Conservation (phyloP, 2,113 vertebrate species). For the Centropristis striata region DNA sequence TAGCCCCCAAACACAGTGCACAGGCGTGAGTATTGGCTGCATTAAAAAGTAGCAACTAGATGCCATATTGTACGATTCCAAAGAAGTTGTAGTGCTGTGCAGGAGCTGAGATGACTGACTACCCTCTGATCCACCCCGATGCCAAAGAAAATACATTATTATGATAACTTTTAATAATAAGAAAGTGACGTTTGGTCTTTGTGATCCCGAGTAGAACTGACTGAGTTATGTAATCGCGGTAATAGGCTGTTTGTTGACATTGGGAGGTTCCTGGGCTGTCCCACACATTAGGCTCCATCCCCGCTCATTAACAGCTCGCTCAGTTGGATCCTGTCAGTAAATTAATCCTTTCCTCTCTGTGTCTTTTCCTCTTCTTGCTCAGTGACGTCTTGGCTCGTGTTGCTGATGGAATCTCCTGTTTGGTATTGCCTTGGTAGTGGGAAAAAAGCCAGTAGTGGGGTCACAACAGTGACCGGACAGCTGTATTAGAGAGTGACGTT, state of each 20-base stretch:
- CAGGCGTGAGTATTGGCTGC: too few relatives aligned
- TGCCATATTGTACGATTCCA: too few relatives aligned
- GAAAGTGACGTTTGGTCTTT: not conserved
- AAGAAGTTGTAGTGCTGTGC: too few relatives aligned
- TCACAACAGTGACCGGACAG: conserved; percentile 44
- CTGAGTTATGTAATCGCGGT: conserved; percentile 21
- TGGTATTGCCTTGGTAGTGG: conserved; percentile 41
- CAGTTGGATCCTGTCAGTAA: conserved; percentile 33
- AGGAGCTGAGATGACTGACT: not conserved
- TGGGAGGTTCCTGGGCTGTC: not conserved
- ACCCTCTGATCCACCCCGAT: not conserved
- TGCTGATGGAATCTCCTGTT: conserved; percentile 62
- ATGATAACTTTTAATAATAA: not conserved
- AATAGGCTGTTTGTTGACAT: not conserved
- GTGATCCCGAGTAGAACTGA: not conserved
- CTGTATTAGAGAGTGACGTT: conserved; percentile 60
- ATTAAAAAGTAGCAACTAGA: too few relatives aligned
- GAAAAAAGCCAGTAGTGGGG: conserved; percentile 60
- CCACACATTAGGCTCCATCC: not conserved
- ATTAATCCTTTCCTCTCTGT: conserved; percentile 32
- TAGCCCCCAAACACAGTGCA: too few relatives aligned
- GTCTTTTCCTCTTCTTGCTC: conserved; percentile 15
- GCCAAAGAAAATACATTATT: not conserved
- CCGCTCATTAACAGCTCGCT: conserved; percentile 10
- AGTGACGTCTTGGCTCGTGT: conserved; percentile 23